phyloP scores from a whole-genome alignment of 2,888 invertebrate species.

The Agonopterix arenella region DNA sequence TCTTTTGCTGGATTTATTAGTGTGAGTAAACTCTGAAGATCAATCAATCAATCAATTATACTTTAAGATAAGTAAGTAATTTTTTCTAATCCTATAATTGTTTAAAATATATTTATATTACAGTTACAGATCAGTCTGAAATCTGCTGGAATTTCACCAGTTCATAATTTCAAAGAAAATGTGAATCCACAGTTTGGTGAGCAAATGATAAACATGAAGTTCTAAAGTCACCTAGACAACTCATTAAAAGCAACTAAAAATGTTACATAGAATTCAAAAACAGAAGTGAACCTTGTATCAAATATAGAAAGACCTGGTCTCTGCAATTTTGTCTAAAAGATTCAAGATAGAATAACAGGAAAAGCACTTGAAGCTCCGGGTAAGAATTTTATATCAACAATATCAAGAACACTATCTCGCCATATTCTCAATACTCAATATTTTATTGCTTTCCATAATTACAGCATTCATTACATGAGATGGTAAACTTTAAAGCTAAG shows the following conservation, averaged over 20 bases:
- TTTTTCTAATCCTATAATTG: no score
- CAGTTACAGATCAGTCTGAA: slow-evolving; percentile 27
- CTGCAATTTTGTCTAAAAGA: slow-evolving; percentile 61
- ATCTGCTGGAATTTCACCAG: slow-evolving; percentile 55
- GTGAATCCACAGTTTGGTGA: slow-evolving; percentile 29
- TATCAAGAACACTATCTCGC: slow-evolving; percentile 58
- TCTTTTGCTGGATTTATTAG: no score
- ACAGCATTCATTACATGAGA: no score
- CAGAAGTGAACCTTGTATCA: slow-evolving; percentile 62
- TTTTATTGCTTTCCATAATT: no score
- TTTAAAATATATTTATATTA: background rate
- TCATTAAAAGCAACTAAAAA: slow-evolving; percentile 52
- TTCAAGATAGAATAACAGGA: slow-evolving; percentile 63
- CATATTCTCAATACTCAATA: slow-evolving; percentile 58
- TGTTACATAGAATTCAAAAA: slow-evolving; percentile 59
- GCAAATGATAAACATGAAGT: slow-evolving; percentile 35
- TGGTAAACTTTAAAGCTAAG: no score
- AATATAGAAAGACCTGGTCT: slow-evolving; percentile 62
- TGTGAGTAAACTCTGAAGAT: no score
- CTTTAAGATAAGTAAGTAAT: no score
- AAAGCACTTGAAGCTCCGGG: slow-evolving; percentile 66
- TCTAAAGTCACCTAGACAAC: slow-evolving; percentile 54
- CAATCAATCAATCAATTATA: no score
- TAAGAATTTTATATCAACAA: slow-evolving; percentile 56
- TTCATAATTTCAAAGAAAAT: slow-evolving; percentile 55